Percentiles rank a stretch among this genome's conserved stretches.
Conservation (phyloP, 2,888 invertebrate genomes). For the Halocaridina rubra region DNA sequence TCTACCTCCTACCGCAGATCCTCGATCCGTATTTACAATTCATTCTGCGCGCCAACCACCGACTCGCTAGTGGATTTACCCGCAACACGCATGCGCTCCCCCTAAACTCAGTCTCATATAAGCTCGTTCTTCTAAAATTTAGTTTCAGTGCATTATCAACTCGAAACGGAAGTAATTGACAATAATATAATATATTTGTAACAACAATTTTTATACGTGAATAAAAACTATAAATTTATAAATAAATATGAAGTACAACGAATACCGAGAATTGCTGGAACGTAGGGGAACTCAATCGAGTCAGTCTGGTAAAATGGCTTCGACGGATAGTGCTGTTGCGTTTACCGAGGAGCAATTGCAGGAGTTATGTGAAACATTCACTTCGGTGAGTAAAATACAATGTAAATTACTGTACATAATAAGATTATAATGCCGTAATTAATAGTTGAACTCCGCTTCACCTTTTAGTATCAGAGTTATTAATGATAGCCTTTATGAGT, state of each 20-base stretch:
- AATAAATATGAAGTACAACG: slow-evolving; percentile 29
- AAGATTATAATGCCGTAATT: too few relatives aligned
- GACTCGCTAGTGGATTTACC: not conserved
- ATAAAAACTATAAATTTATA: too few relatives aligned
- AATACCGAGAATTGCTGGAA: slow-evolving; percentile 36
- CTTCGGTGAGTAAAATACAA: slow-evolving; percentile 37
- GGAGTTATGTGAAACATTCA: slow-evolving; percentile 57
- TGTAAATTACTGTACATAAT: not conserved
- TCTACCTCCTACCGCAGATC: not conserved
- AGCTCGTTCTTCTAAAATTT: too few relatives aligned
- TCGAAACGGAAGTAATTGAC: too few relatives aligned
- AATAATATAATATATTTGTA: too few relatives aligned
- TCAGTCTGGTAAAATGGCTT: slow-evolving; percentile 62
- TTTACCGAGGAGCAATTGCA: slow-evolving; percentile 52
- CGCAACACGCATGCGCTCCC: not conserved
- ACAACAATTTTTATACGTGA: too few relatives aligned
- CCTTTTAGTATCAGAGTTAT: too few relatives aligned
- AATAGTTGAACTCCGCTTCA: too few relatives aligned
- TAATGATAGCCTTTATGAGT: too few relatives aligned
- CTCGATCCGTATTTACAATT: not conserved
- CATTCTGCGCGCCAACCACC: not conserved
- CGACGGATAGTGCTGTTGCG: slow-evolving; percentile 39
- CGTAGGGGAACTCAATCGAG: not conserved
- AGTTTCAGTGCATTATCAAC: too few relatives aligned
- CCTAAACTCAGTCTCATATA: too few relatives aligned